phyloP scores from a whole-genome alignment of 2,888 invertebrate genomes.

The Octodonta nipae region DNA sequence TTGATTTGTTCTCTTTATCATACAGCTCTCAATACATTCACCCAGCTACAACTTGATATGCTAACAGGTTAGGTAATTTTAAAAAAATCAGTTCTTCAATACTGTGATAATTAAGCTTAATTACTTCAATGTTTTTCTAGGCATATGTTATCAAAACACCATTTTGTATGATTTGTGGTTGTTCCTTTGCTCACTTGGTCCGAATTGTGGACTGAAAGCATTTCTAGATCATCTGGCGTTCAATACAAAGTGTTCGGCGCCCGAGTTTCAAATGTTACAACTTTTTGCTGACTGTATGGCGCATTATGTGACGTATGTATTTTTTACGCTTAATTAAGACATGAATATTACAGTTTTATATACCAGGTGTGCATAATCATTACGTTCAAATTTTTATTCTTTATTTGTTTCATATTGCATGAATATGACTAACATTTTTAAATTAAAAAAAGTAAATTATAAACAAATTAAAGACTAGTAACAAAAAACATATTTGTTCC shows the following conservation, averaged over 20 bases:
- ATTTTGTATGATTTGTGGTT: constrained; percentile 84
- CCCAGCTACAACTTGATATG: constrained; percentile 83
- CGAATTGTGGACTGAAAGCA: constrained; percentile 75
- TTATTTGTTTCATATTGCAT: too few relatives aligned
- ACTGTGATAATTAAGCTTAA: not conserved
- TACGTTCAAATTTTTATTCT: not conserved
- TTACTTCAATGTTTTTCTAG: constrained; percentile 37
- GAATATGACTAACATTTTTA: too few relatives aligned
- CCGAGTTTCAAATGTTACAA: constrained; percentile 85
- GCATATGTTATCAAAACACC: constrained; percentile 85
- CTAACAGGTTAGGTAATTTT: constrained; percentile 54
- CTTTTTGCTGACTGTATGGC: constrained; percentile 90
- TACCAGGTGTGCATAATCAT: not conserved
- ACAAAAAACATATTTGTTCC: too few relatives aligned
- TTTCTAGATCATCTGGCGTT: constrained; percentile 73
- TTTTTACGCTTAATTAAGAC: too few relatives aligned
- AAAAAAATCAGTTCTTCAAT: not conserved
- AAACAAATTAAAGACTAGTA: too few relatives aligned
- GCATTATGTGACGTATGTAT: constrained; percentile 87
- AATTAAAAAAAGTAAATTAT: too few relatives aligned
- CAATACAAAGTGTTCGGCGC: constrained; percentile 66
- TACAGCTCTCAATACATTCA: constrained; percentile 75
- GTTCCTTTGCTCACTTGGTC: constrained; percentile 76
- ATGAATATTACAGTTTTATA: too few relatives aligned
- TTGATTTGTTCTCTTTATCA: constrained; percentile 85